A percentile compares a stretch with the other conserved stretches of the same genome.
Conservation (phyloP, 2,888 invertebrate species). For the Melanchra persicariae region DNA sequence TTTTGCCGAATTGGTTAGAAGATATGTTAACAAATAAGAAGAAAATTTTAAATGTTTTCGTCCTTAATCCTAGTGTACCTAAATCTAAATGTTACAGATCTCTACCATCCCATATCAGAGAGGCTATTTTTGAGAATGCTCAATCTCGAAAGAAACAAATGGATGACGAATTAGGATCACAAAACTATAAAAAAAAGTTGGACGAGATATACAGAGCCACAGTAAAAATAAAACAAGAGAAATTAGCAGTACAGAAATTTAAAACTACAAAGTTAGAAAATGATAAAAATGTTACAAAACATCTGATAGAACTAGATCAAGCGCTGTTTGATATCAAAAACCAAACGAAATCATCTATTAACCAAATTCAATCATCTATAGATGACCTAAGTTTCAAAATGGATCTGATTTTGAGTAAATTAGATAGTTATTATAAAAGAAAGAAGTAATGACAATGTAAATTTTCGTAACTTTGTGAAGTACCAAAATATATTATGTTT, state of each 20-base stretch:
- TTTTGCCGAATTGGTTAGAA: constrained; percentile 55
- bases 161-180: constrained; percentile 76
- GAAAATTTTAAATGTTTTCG: constrained; percentile 39
- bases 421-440: constrained; percentile 21
- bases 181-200: constrained; percentile 70
- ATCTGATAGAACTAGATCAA: constrained; percentile 22
- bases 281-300: constrained; percentile 13
- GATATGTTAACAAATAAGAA: constrained; percentile 44
- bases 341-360: constrained; percentile 34
- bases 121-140: constrained; percentile 82
- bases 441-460: not conserved
- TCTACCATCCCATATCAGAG: constrained; percentile 78
- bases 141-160: constrained; percentile 76
- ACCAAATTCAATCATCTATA: constrained; percentile 33
- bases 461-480: too few relatives aligned
- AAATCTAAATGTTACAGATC: constrained; percentile 67
- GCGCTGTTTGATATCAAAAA: constrained; percentile 26
- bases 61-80: constrained; percentile 50
- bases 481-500: too few relatives aligned
- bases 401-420: constrained; percentile 42
- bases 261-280: not conserved
- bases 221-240: constrained; percentile 37
- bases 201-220: constrained; percentile 61
- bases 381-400: constrained; percentile 45
- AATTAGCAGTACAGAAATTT: not conserved